A percentile compares a stretch with the other conserved stretches of the same genome.
Evolutionary conservation across 2,113 vertebrate genomes (phyloP).

Genomic region (Cavia aperea): DNA sequence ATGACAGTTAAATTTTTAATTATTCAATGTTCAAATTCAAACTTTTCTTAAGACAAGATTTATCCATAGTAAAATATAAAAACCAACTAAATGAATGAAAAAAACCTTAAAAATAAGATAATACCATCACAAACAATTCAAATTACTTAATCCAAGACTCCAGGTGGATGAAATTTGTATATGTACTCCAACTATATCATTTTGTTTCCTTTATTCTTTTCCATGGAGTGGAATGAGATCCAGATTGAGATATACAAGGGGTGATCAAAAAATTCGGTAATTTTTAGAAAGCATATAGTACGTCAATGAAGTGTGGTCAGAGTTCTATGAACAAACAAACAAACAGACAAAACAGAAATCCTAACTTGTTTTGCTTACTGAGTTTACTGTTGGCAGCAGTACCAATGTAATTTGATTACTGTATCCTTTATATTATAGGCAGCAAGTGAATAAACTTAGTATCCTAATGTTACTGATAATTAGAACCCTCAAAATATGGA

Average conservation of each 20-base stretch:
- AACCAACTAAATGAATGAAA: background rate
- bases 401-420: background rate
- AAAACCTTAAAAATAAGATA: conserved; percentile 13
- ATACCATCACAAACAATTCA: background rate
- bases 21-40: background rate
- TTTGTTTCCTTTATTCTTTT: background rate
- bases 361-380: background rate
- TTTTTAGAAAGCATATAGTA: background rate
- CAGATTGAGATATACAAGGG: background rate
- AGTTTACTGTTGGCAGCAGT: background rate
- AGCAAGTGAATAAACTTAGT: background rate
- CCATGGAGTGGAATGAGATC: background rate
- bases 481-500: background rate
- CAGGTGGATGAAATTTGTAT: background rate
- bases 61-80: background rate
- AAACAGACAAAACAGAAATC: background rate
- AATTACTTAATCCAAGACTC: background rate
- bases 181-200: background rate
- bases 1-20: background rate
- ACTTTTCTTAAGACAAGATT: background rate
- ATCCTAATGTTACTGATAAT: background rate
- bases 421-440: background rate
- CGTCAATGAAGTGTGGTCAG: background rate
- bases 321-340: background rate
- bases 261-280: background rate